Evolutionary conservation across 2,113 vertebrate species (phyloP).

Genomic region (Sapajus apella): DNA sequence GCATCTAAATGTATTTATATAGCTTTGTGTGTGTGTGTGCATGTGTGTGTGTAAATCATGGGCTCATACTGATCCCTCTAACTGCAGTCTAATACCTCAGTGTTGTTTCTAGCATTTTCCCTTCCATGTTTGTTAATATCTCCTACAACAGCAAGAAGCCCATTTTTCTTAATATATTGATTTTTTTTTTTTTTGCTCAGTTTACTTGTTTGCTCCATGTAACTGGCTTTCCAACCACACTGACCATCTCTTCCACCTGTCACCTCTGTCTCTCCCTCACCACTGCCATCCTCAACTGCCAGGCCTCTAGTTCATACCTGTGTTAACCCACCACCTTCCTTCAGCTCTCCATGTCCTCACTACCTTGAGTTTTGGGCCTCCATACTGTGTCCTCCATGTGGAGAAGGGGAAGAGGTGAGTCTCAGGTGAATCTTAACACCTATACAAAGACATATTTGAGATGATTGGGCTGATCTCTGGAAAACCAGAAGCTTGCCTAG

Average conservation of each 20-base stretch:
- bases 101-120: neutral
- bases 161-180: constrained; percentile 15
- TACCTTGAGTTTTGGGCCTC: neutral
- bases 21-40: neutral
- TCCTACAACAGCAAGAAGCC: neutral
- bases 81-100: neutral
- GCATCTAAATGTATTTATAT: neutral
- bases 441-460: neutral
- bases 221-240: neutral
- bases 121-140: constrained; percentile 1
- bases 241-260: neutral
- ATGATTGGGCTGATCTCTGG: neutral
- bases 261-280: neutral
- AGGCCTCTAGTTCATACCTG: neutral
- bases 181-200: neutral
- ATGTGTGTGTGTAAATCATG: neutral
- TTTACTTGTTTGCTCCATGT: neutral
- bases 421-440: neutral
- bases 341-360: neutral
- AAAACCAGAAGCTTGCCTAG: neutral
- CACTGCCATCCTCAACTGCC: neutral
- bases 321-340: neutral
- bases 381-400: neutral
- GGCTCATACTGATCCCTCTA: neutral
- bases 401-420: neutral